phyloP scores from a whole-genome alignment of 2,888 invertebrate genomes.

The Charanyca ferruginea region DNA sequence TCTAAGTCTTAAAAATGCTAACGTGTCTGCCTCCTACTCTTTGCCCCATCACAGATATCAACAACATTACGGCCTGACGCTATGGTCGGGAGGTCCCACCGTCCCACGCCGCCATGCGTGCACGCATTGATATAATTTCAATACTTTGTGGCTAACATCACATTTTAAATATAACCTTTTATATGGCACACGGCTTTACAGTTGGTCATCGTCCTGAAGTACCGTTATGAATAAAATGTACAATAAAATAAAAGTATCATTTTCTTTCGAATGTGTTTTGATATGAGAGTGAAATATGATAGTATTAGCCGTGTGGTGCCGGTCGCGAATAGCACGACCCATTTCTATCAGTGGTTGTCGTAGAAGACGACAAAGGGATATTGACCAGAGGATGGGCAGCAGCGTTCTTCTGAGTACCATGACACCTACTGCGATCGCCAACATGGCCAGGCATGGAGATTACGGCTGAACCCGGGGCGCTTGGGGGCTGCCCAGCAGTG shows the following conservation, averaged over 20 bases:
- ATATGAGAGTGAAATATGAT: constrained; percentile 22
- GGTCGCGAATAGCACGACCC: no score
- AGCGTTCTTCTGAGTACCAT: no score
- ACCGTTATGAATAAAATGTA: constrained; percentile 54
- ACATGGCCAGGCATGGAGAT: no score
- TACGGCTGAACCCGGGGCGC: no score
- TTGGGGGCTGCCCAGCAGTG: no score
- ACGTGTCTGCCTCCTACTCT: constrained; percentile 21
- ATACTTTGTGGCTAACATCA: constrained; percentile 53
- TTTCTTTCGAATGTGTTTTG: constrained; percentile 29
- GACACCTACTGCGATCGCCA: no score
- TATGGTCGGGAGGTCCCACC: constrained; percentile 44
- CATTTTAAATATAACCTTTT: constrained; percentile 49
- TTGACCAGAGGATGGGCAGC: no score
- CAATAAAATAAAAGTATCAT: constrained; percentile 43
- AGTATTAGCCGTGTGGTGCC: constrained; percentile 3
- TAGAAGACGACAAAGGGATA: no score
- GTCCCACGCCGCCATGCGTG: constrained; percentile 32
- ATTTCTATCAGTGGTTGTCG: no score
- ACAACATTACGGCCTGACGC: constrained; percentile 38
- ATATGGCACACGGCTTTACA: constrained; percentile 54
- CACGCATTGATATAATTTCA: constrained; percentile 62
- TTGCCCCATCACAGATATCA: constrained; percentile 49
- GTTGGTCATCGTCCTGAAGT: constrained; percentile 42
- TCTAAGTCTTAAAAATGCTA: not conserved